A percentile compares a stretch with the other conserved stretches of the same genome.
Conservation (phyloP, 2,888 invertebrate species). For the Hirtodrosophila cameraria region DNA sequence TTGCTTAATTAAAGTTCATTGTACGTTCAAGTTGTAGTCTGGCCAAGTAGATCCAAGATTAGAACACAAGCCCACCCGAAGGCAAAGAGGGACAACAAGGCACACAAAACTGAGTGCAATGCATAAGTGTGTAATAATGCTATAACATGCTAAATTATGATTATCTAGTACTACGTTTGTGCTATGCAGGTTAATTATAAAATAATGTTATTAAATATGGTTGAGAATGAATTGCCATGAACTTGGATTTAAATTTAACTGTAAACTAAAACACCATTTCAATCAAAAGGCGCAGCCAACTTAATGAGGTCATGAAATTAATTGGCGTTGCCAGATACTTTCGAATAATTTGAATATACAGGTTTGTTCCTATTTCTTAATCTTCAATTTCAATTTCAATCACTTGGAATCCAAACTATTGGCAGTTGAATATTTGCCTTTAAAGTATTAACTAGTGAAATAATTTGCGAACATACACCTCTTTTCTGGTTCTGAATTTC, state of each 20-base stretch:
- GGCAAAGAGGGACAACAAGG: constrained; percentile 1
- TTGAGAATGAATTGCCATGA: neutral
- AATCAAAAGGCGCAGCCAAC: constrained; percentile 10
- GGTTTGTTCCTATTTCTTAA: too few species aligned
- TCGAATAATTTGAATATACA: neutral
- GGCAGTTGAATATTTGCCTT: too few species aligned
- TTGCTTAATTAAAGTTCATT: constrained; percentile 52
- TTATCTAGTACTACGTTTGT: constrained; percentile 15
- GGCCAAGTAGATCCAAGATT: constrained; percentile 13
- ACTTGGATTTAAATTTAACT: neutral
- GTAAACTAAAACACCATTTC: too few species aligned
- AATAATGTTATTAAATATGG: neutral
- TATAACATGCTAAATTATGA: constrained; percentile 39
- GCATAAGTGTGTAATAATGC: constrained; percentile 41
- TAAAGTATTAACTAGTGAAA: too few species aligned
- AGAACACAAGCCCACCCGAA: constrained; percentile 5
- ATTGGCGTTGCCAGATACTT: constrained; percentile 18
- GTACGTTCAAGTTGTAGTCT: constrained; percentile 14
- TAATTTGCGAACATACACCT: too few species aligned
- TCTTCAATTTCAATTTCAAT: too few species aligned
- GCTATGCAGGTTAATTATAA: too few species aligned
- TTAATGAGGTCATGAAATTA: constrained; percentile 2
- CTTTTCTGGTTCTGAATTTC: too few species aligned
- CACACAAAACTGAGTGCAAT: constrained; percentile 33
- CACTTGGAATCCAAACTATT: too few species aligned